Conservation (phyloP, 2,113 vertebrate species). For the Emydura subglobosa region DNA sequence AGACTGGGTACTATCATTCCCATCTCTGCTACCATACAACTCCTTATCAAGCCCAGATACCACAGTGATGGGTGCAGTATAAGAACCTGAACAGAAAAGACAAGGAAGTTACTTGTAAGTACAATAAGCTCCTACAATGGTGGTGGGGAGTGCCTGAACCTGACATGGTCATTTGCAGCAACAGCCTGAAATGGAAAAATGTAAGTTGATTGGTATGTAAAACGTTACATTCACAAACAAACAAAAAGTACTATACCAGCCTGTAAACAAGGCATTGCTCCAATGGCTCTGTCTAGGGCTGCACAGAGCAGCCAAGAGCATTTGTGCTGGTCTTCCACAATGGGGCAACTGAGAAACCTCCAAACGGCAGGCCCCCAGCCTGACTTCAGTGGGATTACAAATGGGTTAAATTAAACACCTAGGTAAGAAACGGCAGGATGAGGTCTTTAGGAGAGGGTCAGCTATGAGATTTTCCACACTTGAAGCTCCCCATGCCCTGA, state of each 20-base stretch:
- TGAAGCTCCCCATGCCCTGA: too few species aligned
- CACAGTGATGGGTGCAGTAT: neutral
- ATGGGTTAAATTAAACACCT: too few species aligned
- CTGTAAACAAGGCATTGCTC: neutral
- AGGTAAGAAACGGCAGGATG: too few species aligned
- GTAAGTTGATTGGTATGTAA: neutral
- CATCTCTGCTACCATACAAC: neutral
- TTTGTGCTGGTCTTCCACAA: neutral
- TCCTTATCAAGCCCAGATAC: neutral
- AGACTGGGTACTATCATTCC: neutral
- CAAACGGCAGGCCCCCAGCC: too few species aligned
- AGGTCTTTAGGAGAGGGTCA: too few species aligned
- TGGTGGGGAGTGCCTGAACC: neutral
- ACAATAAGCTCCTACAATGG: too few species aligned
- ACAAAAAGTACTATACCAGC: accelerated
- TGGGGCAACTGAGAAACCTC: neutral
- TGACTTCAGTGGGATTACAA: too few species aligned
- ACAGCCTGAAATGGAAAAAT: neutral
- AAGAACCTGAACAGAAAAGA: neutral
- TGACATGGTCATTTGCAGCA: neutral
- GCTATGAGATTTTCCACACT: too few species aligned
- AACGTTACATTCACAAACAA: neutral
- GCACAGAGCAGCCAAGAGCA: neutral
- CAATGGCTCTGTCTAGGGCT: neutral
- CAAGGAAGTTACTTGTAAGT: neutral